Conservation (phyloP, 2,888 invertebrate species). For the Phaonia tiefii region DNA sequence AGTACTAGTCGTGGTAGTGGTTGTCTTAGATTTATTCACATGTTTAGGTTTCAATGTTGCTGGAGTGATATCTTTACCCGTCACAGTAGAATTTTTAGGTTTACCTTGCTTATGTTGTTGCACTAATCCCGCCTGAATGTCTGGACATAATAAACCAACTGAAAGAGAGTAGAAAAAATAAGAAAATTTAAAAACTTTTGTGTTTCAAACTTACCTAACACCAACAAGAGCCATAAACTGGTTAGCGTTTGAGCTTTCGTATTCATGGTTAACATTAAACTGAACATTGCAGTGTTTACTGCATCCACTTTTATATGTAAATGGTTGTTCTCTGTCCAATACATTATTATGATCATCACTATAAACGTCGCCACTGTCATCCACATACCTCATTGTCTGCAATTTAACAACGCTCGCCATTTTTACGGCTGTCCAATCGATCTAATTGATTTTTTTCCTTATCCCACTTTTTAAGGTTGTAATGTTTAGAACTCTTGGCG, state of each 20-base stretch:
- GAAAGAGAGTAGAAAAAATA: slow-evolving; percentile 12
- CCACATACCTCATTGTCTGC: too few relatives aligned
- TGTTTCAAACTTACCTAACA: slow-evolving; percentile 44
- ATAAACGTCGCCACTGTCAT: too few relatives aligned
- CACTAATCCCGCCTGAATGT: slow-evolving; percentile 29
- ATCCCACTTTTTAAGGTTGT: neutral
- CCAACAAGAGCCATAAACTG: slow-evolving; percentile 34
- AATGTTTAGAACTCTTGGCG: neutral
- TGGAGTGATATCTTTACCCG: neutral
- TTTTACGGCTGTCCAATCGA: neutral
- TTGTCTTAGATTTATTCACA: neutral
- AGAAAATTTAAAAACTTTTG: neutral
- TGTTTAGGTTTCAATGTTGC: slow-evolving; percentile 3
- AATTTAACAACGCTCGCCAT: too few relatives aligned
- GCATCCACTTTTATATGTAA: slow-evolving; percentile 57
- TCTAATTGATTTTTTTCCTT: neutral
- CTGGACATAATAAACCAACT: slow-evolving; percentile 44
- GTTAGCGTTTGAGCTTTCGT: slow-evolving; percentile 23
- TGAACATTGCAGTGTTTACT: slow-evolving; percentile 34
- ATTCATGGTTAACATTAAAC: slow-evolving; percentile 48
- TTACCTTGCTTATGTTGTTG: slow-evolving; percentile 7
- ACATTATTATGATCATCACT: too few relatives aligned
- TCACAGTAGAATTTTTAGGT: slow-evolving; percentile 34
- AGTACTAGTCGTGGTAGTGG: slow-evolving; percentile 1
- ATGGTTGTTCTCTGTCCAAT: too few relatives aligned